A percentile compares a stretch with the other conserved stretches of the same genome.
phyloP scores from a whole-genome alignment of 1,140 invertebrate species.

The Adelges cooleyi region DNA sequence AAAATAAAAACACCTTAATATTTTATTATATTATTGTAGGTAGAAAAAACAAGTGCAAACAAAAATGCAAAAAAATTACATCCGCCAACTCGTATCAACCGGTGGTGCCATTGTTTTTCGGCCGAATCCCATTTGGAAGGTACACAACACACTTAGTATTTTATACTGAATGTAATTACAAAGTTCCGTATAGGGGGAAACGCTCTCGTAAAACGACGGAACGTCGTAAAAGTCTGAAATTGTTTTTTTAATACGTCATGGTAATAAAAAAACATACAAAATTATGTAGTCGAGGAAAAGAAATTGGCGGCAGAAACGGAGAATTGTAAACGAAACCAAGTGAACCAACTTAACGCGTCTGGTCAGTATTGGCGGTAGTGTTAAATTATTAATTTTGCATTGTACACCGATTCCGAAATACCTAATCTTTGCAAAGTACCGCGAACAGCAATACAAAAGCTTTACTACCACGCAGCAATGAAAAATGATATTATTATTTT shows the following conservation, averaged over 20 bases:
- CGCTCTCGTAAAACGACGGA: neutral
- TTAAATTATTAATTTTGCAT: too few relatives aligned
- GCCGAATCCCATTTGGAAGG: neutral
- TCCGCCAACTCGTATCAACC: neutral
- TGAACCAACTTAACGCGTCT: neutral
- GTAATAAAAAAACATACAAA: too few relatives aligned
- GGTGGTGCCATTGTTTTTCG: conserved; percentile 4
- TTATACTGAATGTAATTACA: conserved; percentile 9
- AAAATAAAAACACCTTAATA: conserved; percentile 1
- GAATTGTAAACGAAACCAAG: too few relatives aligned
- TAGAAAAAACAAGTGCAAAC: neutral
- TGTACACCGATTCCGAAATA: too few relatives aligned
- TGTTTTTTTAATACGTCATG: conserved; percentile 4
- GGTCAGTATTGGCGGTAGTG: too few relatives aligned
- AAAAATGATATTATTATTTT: too few relatives aligned
- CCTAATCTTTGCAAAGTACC: too few relatives aligned
- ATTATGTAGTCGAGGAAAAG: neutral
- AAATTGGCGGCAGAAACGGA: neutral
- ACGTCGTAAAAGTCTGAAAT: conserved; percentile 8
- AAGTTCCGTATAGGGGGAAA: neutral
- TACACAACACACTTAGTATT: neutral
- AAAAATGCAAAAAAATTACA: conserved; percentile 2
- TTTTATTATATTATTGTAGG: neutral
- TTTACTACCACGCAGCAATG: too few relatives aligned
- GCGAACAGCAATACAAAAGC: too few relatives aligned